Conservation (phyloP, 2,113 vertebrate genomes). For the Podarcis muralis region DNA sequence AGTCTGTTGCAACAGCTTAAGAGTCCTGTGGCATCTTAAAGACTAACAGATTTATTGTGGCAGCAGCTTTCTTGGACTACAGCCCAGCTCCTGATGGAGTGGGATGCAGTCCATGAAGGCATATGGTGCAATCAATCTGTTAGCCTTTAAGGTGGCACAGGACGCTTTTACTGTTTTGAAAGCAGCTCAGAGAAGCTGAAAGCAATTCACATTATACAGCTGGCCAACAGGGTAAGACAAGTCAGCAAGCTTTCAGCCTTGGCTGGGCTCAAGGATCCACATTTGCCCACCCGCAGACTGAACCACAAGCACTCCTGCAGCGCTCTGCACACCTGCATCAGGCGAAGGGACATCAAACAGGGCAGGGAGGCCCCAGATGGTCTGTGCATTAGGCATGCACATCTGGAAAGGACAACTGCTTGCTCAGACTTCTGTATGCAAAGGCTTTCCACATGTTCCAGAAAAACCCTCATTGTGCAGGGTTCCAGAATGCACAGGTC, state of each 20-base stretch:
- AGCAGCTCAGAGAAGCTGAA: neutral
- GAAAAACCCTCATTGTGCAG: neutral
- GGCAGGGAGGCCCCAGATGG: too few species aligned
- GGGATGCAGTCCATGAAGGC: neutral
- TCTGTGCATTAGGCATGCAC: too few species aligned
- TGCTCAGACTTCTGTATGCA: neutral
- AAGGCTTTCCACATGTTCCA: neutral
- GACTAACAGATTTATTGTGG: neutral
- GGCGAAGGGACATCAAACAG: too few species aligned
- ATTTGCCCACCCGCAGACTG: neutral
- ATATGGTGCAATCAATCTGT: neutral
- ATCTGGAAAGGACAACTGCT: neutral
- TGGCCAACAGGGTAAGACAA: neutral
- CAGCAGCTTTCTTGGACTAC: neutral
- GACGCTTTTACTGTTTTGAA: neutral
- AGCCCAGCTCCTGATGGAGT: neutral
- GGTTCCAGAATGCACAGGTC: neutral
- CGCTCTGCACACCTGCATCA: too few species aligned
- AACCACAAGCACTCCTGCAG: neutral
- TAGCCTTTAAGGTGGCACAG: conserved; percentile 1
- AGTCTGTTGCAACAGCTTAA: neutral
- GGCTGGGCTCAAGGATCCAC: neutral
- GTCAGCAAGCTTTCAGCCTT: too few species aligned
- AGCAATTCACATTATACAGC: neutral
- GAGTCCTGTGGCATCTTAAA: neutral